Base-by-base conservation (phyloP, 1,140 invertebrate genomes). In the Choristoneura fumiferana region DNA sequence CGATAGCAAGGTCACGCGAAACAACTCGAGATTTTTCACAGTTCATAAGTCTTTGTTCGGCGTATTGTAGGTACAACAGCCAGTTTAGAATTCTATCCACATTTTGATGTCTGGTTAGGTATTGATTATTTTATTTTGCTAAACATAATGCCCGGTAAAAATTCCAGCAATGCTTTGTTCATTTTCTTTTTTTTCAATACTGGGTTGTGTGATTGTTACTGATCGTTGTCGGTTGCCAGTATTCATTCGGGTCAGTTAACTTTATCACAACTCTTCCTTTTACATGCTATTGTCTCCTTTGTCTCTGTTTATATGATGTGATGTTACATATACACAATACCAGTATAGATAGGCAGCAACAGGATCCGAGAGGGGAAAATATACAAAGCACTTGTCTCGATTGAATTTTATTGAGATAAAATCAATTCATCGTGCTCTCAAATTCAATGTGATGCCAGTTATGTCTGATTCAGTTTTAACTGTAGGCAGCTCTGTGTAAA, bases 171-270 rank as follows among this genome's bases (percentile, higher is more conserved):
- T 29, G 22, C 22, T 49, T 67, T 69, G 63, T 69, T 70, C 63
- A 66, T 65, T 57, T 62, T 65, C 63, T 71, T 65, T 40, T 43
- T 67, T 63, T 35, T 58, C 54, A 58, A 61, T 34, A 54, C 40
- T 56, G 61, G 62, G 65, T 62, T 45, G 66, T 57, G 60, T 71
- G 69, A 72, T 67, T 71, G 63, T 61, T 54, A 33, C 58, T 62
- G 62, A 49, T 61, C 60, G 22, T 13, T 49, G 43, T 12, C 43
- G 29, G n/a, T 8, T 45, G 12, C 9, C 58, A 53, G 65, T 69
- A 64, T 58, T 71, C 62, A 67, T 63, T 49, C 60, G 60, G 71
- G 71, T 74, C 71, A 71, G 62, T 74, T 69, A 67, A 71, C 69
- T 74, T 67, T 74, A 67, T 67, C 65, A 39, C 39, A 18, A 60